Percentiles rank a stretch among this genome's conserved stretches.
These are phyloP conservation scores for Actinia equina DNA, from an alignment of 64 coral and sea anemone species.

Conservation along the genomic window DNA sequence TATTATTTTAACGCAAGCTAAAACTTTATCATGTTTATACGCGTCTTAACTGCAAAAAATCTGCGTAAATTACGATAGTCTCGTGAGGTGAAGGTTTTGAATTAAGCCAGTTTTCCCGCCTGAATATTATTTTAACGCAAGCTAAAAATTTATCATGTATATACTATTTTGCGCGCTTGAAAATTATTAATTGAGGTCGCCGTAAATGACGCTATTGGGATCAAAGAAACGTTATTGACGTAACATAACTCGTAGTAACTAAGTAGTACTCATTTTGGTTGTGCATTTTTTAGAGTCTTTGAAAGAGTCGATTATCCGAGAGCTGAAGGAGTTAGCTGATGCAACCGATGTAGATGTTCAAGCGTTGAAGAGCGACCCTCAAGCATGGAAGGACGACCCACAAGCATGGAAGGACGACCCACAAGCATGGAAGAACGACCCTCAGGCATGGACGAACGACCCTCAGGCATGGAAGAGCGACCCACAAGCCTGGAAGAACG, in stretches of 20 bases:
- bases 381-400: constrained; percentile 18
- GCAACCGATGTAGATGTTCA: not conserved
- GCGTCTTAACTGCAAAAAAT: too few species aligned
- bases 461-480: not conserved
- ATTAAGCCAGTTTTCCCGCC: not conserved
- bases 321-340: not conserved
- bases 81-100: too few species aligned
- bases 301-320: not conserved
- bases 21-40: not conserved
- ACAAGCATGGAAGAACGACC: constrained; percentile 4
- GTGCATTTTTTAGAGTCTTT: not conserved
- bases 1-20: not conserved
- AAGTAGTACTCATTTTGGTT: too few species aligned
- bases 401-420: constrained; percentile 12
- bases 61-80: too few species aligned
- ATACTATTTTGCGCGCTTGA: too few species aligned
- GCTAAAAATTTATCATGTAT: not conserved
- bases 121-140: not conserved
- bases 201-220: too few species aligned
- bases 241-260: too few species aligned
- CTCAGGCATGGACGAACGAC: constrained; percentile 7
- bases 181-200: too few species aligned
- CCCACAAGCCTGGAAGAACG: not conserved
- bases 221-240: too few species aligned
- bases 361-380: not conserved